phyloP scores from a whole-genome alignment of 2,888 invertebrate genomes.

The Seira sanloemensis region DNA sequence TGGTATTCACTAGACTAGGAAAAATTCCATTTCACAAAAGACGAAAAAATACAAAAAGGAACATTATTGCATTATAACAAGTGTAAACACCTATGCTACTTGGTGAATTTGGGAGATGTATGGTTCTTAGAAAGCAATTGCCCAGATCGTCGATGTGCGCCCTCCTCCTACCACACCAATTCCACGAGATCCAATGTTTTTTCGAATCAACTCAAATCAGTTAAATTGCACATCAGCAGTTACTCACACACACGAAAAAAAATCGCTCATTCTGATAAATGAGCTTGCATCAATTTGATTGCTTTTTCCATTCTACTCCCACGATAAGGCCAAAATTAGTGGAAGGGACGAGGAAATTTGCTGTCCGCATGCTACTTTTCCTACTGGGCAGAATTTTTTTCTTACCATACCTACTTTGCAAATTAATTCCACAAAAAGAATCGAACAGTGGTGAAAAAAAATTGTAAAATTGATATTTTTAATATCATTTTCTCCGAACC shows the following conservation, averaged over 20 bases:
- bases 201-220: conserved; percentile 20
- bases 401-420: background rate
- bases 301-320: conserved; percentile 15
- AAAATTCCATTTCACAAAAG: background rate
- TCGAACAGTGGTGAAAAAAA: too few relatives aligned
- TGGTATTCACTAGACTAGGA: background rate
- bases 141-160: background rate
- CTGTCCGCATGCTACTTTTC: background rate
- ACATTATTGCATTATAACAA: background rate
- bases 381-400: background rate
- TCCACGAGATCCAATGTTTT: conserved; percentile 12
- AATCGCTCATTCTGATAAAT: conserved; percentile 44
- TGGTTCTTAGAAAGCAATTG: background rate
- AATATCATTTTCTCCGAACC: background rate
- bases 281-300: conserved; percentile 51
- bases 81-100: background rate
- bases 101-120: background rate
- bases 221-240: conserved; percentile 48
- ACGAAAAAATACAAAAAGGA: background rate
- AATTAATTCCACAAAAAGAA: too few relatives aligned
- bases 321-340: background rate
- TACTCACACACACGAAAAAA: too few relatives aligned
- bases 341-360: background rate
- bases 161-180: background rate
- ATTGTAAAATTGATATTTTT: too few relatives aligned